Evolutionary conservation across 64 coral and sea anemone species (phyloP).

Genomic region (Stichodactyla helianthus): DNA sequence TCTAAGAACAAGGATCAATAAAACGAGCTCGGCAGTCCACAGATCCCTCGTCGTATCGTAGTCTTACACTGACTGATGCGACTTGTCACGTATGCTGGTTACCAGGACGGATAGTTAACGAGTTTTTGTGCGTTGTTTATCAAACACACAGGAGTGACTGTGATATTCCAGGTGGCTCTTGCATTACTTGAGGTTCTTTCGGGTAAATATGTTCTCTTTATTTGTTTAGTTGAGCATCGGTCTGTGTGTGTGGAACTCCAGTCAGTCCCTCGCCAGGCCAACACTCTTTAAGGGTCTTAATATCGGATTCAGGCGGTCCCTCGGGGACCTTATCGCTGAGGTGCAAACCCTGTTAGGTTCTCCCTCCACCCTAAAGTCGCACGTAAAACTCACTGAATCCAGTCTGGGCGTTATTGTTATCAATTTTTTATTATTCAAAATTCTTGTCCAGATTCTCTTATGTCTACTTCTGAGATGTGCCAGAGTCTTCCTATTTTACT

Average conservation of each 20-base stretch:
- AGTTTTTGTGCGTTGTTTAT: neutral
- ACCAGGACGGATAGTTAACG: neutral
- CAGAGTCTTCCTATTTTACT: conserved; percentile 76
- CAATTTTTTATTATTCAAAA: neutral
- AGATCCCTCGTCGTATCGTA: too few relatives aligned
- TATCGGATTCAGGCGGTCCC: too few relatives aligned
- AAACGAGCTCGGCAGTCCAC: too few relatives aligned
- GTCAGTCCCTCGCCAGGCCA: neutral
- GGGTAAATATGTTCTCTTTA: conserved; percentile 23
- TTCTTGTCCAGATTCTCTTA: conserved; percentile 19
- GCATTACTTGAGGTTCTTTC: conserved; percentile 58
- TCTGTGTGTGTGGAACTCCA: neutral
- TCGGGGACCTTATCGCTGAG: too few relatives aligned
- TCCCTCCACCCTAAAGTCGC: too few relatives aligned
- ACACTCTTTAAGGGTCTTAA: too few relatives aligned
- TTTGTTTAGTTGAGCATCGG: neutral
- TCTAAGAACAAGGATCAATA: too few relatives aligned
- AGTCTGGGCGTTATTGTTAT: neutral
- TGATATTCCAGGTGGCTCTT: conserved; percentile 81
- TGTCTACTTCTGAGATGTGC: conserved; percentile 56
- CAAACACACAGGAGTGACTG: conserved; percentile 60
- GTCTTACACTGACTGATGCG: too few relatives aligned
- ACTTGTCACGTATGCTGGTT: too few relatives aligned
- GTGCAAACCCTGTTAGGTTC: too few relatives aligned
- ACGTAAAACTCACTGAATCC: too few relatives aligned